Conservation (phyloP, 1,140 invertebrate species). For the Pseudoatta argentina region DNA sequence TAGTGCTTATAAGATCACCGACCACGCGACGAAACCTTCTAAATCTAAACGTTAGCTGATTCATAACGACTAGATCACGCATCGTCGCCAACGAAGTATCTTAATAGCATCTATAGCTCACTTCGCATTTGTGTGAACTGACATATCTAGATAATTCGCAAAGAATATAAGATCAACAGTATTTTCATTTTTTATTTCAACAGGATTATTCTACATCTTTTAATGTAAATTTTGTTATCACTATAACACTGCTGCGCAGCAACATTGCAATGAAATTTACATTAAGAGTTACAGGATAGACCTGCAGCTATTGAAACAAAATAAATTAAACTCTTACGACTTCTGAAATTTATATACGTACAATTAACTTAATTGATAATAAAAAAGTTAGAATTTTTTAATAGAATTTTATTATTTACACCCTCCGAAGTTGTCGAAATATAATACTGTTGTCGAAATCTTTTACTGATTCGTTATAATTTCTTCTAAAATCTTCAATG, state of each 20-base stretch:
- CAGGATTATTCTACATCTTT: neutral
- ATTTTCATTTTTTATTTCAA: neutral
- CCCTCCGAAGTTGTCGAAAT: neutral
- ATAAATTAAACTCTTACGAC: neutral
- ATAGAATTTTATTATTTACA: neutral
- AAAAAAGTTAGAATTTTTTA: neutral
- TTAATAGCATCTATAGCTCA: slow-evolving; percentile 38
- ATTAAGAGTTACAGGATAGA: no score
- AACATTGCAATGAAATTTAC: no score
- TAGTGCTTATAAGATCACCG: slow-evolving; percentile 84
- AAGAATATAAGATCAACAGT: neutral
- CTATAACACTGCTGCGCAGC: no score
- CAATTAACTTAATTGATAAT: neutral
- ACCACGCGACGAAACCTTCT: slow-evolving; percentile 85
- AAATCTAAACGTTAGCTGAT: slow-evolving; percentile 82
- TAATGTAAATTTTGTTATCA: no score
- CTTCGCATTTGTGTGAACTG: neutral
- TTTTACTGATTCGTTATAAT: neutral
- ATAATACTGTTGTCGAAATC: neutral
- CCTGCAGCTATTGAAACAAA: neutral
- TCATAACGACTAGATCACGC: slow-evolving; percentile 67
- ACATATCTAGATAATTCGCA: neutral
- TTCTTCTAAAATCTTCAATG: neutral
- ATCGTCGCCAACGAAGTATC: slow-evolving; percentile 45
- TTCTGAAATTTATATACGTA: neutral